These are phyloP conservation scores for Callyntrura guangdongensis DNA, from an alignment of 2,888 invertebrate genomes.

Conservation along the genomic window DNA sequence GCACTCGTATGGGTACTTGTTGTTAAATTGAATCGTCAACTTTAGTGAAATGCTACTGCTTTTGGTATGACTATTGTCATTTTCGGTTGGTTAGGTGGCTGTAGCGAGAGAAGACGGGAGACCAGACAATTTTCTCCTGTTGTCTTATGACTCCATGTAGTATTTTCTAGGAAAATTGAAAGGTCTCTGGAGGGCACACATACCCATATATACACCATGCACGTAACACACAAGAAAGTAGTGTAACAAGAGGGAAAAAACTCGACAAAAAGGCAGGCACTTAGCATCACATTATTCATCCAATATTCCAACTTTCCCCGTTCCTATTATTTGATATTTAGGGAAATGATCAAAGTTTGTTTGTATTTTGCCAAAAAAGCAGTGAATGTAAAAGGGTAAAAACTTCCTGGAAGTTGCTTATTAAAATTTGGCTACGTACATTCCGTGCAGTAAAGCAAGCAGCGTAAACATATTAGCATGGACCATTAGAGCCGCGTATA, in stretches of 20 bases:
- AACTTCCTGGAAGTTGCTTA: slow-evolving; percentile 67
- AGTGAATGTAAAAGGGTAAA: slow-evolving; percentile 52
- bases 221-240: neutral
- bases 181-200: slow-evolving; percentile 65
- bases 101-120: neutral
- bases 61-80: neutral
- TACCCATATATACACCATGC: neutral
- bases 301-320: slow-evolving; percentile 76
- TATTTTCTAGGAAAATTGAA: slow-evolving; percentile 65
- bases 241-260: slow-evolving; percentile 31
- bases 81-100: neutral
- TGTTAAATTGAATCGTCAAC: slow-evolving; percentile 66
- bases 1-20: slow-evolving; percentile 26
- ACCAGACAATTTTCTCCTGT: slow-evolving; percentile 34
- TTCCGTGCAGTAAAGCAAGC: too few species aligned
- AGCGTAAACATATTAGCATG: slow-evolving; percentile 15
- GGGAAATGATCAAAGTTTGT: slow-evolving; percentile 78
- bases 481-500: neutral
- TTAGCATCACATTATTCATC: slow-evolving; percentile 76
- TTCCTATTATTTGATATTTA: slow-evolving; percentile 76
- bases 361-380: slow-evolving; percentile 77
- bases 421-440: slow-evolving; percentile 59
- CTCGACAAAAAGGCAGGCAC: slow-evolving; percentile 52
- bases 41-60: slow-evolving; percentile 48
- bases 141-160: slow-evolving; percentile 28